These are phyloP conservation scores for Paramuricea clavata DNA, from an alignment of 92 coral and sea anemone genomes.

Conservation along the genomic window DNA sequence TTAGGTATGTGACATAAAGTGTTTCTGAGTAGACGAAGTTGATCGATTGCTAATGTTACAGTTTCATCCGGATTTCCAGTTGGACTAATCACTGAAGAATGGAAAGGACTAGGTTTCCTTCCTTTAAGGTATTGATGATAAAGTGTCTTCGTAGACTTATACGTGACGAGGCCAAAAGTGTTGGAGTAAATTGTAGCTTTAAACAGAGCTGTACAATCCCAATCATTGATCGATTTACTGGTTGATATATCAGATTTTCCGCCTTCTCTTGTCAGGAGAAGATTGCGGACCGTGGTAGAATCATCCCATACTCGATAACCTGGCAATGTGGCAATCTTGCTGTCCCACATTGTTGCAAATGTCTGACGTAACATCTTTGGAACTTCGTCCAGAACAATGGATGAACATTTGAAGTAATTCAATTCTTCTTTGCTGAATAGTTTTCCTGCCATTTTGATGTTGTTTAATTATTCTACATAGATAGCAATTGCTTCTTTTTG, in stretches of 20 bases:
- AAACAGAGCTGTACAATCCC: slow-evolving; percentile 64
- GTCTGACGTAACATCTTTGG: slow-evolving; percentile 66
- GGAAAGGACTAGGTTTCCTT: slow-evolving; percentile 24
- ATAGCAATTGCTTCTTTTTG: no score
- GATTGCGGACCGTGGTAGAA: slow-evolving; percentile 57
- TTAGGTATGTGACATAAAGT: slow-evolving; percentile 47
- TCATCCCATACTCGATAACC: slow-evolving; percentile 70
- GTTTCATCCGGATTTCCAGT: slow-evolving; percentile 54
- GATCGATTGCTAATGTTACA: slow-evolving; percentile 59
- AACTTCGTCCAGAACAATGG: slow-evolving; percentile 67
- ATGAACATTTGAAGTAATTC: slow-evolving; percentile 63
- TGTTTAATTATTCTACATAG: no score
- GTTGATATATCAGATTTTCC: slow-evolving; percentile 48
- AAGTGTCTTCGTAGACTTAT: slow-evolving; percentile 33
- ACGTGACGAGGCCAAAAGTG: slow-evolving; percentile 29
- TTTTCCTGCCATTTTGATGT: slow-evolving; percentile 36
- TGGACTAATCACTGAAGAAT: slow-evolving; percentile 49
- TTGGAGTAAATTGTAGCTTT: slow-evolving; percentile 57
- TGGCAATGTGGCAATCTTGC: slow-evolving; percentile 39
- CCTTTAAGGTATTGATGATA: slow-evolving; percentile 37
- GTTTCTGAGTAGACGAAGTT: slow-evolving; percentile 61
- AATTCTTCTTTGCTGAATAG: slow-evolving; percentile 47
- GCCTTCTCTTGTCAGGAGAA: slow-evolving; percentile 32
- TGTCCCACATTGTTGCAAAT: slow-evolving; percentile 69
- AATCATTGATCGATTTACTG: slow-evolving; percentile 31